Evolutionary conservation across 2,797 vertebrate species (phyloP), one percentile per base, ranked within the genome.

Genomic region (Dryobates pubescens): DNA sequence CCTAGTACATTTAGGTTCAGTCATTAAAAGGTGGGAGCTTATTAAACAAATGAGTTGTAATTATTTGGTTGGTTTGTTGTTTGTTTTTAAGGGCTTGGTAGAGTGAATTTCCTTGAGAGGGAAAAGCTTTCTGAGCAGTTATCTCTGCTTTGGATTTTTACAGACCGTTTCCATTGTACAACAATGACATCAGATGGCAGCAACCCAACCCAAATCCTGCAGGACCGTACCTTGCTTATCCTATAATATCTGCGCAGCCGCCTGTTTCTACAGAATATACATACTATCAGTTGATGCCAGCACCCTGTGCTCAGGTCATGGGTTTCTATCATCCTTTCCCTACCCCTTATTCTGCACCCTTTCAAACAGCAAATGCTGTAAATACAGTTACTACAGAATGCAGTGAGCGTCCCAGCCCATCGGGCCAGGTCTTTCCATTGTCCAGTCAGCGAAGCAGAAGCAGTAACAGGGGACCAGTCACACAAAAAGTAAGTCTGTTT

Each of bases 301-400:
- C 99, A n/a, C 98, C 99, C 2, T 99, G 99, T 95, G 98, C 99
- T 54, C 99, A 99, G 51, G 98, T 99, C 89, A 99, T 99, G 99
- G 99, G 99, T 79, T 99, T 99, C 96, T 99, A 99, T 94, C 99
- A 99, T 97, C 98, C 99, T 58, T 99, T 99, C 86, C 98, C 98
- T 51, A 75, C 98, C 13, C 97, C 98, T 3, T 99, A 99, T 41
- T 96, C 98, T 10, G 97, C 98, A 23, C 98, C 99, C 11, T 98
- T 99, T 84, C 99, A 99, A 95, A 12, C 97, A 76, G 93, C 98
- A 7, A 98, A 96, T 68, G 96, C 98, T 91, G 98, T 99, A 16
- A 98, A 96, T 96, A 82, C 98, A 4, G 96, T 99, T 13, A 97
- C 98, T 12, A 53, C 98, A 57, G 99, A 99, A 14, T 98, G 99